A percentile compares a stretch with the other conserved stretches of the same genome.
phyloP scores from a whole-genome alignment of 2,113 vertebrate species.

The Elaphurus davidianus region DNA sequence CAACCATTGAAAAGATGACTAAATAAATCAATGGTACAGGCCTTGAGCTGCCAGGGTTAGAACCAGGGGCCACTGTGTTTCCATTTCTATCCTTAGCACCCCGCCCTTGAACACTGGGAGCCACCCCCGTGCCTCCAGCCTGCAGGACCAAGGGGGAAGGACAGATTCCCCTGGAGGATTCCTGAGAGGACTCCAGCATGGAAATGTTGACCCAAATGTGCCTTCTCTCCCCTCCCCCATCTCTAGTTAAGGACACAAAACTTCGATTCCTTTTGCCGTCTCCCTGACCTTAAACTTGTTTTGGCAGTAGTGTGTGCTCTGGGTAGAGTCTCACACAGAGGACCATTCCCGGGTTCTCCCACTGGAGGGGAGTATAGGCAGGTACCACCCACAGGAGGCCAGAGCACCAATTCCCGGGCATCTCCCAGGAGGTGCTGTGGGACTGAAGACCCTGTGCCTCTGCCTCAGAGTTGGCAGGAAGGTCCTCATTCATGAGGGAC shows the following conservation, averaged over 20 bases:
- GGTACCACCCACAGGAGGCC: background rate
- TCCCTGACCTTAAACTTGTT: background rate
- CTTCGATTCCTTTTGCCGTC: fast-evolving
- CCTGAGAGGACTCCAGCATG: background rate
- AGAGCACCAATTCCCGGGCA: fast-evolving
- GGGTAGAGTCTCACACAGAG: fast-evolving
- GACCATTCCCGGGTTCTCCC: background rate
- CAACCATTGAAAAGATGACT: constrained; percentile 32
- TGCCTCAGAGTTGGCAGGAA: no score
- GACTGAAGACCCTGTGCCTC: fast-evolving
- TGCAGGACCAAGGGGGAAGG: background rate
- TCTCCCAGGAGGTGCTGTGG: background rate
- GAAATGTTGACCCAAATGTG: background rate
- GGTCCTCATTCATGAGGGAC: background rate
- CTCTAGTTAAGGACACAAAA: background rate
- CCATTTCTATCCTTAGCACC: background rate
- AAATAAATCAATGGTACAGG: background rate
- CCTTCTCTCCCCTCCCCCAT: background rate
- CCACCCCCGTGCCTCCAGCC: fast-evolving
- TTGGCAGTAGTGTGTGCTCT: fast-evolving
- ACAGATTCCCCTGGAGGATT: fast-evolving
- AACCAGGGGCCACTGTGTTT: background rate
- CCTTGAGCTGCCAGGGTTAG: background rate
- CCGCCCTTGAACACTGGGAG: fast-evolving
- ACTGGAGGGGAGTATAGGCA: fast-evolving